phyloP scores from a whole-genome alignment of 2,888 invertebrate species.

The Spisula solida region DNA sequence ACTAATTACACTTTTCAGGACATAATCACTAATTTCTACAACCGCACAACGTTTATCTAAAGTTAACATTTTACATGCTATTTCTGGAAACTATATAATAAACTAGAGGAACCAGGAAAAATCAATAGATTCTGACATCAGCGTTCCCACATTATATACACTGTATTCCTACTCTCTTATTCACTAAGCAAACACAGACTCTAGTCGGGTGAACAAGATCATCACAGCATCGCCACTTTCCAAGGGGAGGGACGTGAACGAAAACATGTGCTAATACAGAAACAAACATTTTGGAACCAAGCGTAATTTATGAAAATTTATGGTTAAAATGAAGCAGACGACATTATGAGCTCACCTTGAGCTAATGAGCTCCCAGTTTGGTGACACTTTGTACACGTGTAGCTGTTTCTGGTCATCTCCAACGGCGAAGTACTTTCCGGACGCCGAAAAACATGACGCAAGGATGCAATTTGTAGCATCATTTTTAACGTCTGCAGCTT shows the following conservation, averaged over 20 bases:
- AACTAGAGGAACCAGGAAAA: conserved; percentile 45
- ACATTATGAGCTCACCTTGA: conserved; percentile 56
- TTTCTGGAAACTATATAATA: conserved; percentile 58
- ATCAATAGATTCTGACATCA: conserved; percentile 66
- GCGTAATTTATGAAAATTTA: conserved; percentile 46
- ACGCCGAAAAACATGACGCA: conserved; percentile 77
- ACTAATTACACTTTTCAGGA: not conserved
- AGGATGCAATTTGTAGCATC: conserved; percentile 72
- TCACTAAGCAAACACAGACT: conserved; percentile 46
- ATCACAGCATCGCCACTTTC: not conserved
- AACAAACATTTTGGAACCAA: not conserved
- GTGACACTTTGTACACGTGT: conserved; percentile 72
- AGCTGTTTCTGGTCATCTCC: conserved; percentile 84
- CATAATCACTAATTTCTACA: conserved; percentile 3
- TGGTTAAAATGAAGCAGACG: conserved; percentile 13
- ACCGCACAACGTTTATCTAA: conserved; percentile 20
- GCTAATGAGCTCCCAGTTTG: conserved; percentile 53
- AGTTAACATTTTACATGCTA: conserved; percentile 32
- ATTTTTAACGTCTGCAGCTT: conserved; percentile 54
- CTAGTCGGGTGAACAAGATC: not conserved
- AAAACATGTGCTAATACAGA: not conserved
- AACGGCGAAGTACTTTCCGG: conserved; percentile 79
- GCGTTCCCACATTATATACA: conserved; percentile 41
- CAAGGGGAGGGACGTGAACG: not conserved
- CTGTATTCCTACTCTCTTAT: conserved; percentile 28